phyloP scores from a whole-genome alignment of 1,140 invertebrate genomes.

The Agrilus planipennis region DNA sequence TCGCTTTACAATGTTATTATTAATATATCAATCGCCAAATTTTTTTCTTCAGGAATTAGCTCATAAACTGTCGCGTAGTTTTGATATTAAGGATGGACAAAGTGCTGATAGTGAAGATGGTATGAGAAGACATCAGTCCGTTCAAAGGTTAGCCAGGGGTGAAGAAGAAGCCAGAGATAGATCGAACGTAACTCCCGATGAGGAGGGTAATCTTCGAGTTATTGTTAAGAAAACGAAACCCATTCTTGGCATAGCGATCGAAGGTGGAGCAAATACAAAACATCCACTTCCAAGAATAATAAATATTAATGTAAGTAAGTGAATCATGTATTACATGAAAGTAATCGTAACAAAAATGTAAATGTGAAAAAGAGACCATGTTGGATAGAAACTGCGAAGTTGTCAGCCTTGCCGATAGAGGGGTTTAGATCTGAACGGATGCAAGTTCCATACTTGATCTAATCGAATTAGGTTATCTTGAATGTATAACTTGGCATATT shows the following conservation, averaged over 20 bases:
- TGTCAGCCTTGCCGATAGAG: too few species aligned
- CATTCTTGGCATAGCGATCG: conserved; percentile 90
- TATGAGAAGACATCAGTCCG: conserved; percentile 51
- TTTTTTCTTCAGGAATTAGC: conserved; percentile 53
- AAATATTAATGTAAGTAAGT: conserved; percentile 81
- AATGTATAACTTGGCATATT: too few species aligned
- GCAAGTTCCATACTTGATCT: too few species aligned
- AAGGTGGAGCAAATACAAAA: conserved; percentile 89
- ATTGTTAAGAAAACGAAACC: conserved; percentile 85
- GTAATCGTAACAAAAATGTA: too few species aligned
- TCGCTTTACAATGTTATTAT: background rate
- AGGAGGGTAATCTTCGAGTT: conserved; percentile 73
- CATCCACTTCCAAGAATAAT: conserved; percentile 90
- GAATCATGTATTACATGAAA: background rate
- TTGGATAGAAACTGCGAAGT: too few species aligned
- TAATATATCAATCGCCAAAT: background rate
- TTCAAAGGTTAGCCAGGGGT: conserved; percentile 46
- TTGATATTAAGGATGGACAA: conserved; percentile 75
- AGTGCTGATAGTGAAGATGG: conserved; percentile 50
- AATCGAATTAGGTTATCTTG: too few species aligned
- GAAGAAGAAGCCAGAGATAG: conserved; percentile 33
- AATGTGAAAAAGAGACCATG: too few species aligned
- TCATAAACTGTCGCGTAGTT: conserved; percentile 70
- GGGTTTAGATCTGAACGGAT: too few species aligned
- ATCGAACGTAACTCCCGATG: conserved; percentile 58